A percentile compares a stretch with the other conserved stretches of the same genome.
Conservation (phyloP, 2,888 invertebrate genomes). For the Megamerina dolium region DNA sequence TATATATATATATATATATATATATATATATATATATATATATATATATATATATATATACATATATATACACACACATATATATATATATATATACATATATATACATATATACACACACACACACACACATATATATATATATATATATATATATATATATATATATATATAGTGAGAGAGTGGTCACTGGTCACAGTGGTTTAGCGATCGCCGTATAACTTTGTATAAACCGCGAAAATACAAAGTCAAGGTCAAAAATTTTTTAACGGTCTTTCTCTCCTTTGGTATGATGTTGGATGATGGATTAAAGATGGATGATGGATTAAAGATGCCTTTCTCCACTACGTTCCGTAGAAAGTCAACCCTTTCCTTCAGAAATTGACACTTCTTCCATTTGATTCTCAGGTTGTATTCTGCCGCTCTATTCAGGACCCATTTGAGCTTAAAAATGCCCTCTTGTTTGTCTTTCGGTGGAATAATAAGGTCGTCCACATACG, state of each 20-base stretch:
- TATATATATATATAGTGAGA: too few relatives aligned
- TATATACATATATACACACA: too few relatives aligned
- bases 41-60: too few relatives aligned
- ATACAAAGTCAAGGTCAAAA: constrained; percentile 19
- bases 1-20: too few relatives aligned
- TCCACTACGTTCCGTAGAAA: background rate
- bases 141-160: too few relatives aligned
- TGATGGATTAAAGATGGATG: too few relatives aligned
- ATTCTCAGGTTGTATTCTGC: background rate
- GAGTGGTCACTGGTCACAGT: too few relatives aligned
- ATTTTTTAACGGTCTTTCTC: constrained; percentile 11
- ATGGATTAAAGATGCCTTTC: background rate
- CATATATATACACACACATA: too few relatives aligned
- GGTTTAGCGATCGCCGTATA: constrained; percentile 15
- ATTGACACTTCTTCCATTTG: constrained; percentile 2
- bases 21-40: too few relatives aligned
- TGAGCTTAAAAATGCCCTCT: background rate
- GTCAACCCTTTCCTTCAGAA: background rate
- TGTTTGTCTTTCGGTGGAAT: background rate
- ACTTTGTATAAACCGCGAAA: constrained; percentile 15
- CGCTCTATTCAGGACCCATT: background rate
- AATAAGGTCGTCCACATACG: constrained; percentile 3
- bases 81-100: too few relatives aligned
- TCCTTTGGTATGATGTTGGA: constrained; percentile 11
- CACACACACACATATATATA: too few relatives aligned